Base-by-base conservation (phyloP, 2,888 invertebrate species). In the Eurytoma californica region DNA sequence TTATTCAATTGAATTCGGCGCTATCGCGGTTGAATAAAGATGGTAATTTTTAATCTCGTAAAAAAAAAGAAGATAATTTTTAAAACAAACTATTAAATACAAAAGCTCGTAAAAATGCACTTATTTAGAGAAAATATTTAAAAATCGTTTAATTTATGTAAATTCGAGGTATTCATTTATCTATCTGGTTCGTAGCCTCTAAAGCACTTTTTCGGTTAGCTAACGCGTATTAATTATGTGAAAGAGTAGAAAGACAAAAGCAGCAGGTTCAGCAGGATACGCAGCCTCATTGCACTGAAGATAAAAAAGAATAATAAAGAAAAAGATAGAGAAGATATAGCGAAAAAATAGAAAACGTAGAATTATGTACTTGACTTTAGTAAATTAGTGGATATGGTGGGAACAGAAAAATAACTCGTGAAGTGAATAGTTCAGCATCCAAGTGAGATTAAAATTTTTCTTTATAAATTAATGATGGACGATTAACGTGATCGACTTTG, bases 231-330 rank as follows among this genome's bases (percentile, higher is more conserved):
- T 79, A 79, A 79, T 79, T 58, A 55, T 51, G 65, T 77, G 53
- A 80, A 80, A 39, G 39, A 39, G 47, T 66, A 75, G 63, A 68
- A 77, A 76, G 16, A 51, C 28, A 77, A 68, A 79, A 81, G 82
- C 80, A 80, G 80, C 77, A 78, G 78, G 61, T 63, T 76, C 82
- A 80, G 80, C 82, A 82, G 82, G 80, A 82, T 82, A 82, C 80
- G 80, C 79, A 82, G 82, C 82, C 82, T 80, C 82, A 57, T 76
- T 70, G 20, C 60, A 77, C 77, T 81, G 51, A 74, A 79, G 65
- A 69, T 51, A 73, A 81, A 80, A 60, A 65, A 58, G 39, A 63
- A 70, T 53, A 70, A 72, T 16, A 30, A 79, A 63, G 55, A 63
- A 61, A 79, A 60, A 63, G 20, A 58, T 20, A 72, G 30, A 58